Conservation (phyloP, 2,113 vertebrate genomes). For the Takifugu flavidus region DNA sequence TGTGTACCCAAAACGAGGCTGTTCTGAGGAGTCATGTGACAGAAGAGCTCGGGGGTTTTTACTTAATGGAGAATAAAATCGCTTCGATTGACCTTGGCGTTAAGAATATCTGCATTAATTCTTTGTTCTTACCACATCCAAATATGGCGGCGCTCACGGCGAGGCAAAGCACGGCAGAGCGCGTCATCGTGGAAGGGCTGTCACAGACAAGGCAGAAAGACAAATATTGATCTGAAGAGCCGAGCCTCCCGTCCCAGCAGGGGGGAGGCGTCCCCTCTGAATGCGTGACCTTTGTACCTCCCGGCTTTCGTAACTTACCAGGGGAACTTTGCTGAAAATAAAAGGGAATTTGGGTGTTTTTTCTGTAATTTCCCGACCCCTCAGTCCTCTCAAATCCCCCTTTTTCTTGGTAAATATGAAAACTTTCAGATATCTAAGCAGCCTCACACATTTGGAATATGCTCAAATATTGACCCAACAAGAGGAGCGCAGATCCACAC, state of each 20-base stretch:
- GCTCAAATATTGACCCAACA: too few species aligned
- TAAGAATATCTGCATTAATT: constrained; percentile 17
- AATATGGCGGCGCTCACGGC: constrained; percentile 42
- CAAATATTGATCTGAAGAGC: too few species aligned
- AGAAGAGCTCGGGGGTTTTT: constrained; percentile 10
- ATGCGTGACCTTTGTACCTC: too few species aligned
- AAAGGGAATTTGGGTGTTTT: background rate
- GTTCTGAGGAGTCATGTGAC: constrained; percentile 10
- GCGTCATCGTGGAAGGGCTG: constrained; percentile 33
- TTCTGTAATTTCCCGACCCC: too few species aligned
- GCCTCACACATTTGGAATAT: too few species aligned
- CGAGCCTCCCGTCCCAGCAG: too few species aligned
- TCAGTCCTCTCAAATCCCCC: too few species aligned
- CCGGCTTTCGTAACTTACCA: too few species aligned
- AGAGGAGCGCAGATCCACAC: too few species aligned
- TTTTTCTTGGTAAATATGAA: too few species aligned
- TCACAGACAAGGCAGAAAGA: background rate
- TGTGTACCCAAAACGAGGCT: background rate
- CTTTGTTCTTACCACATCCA: constrained; percentile 44
- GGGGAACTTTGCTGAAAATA: background rate
- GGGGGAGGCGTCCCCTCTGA: too few species aligned
- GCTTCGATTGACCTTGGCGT: constrained; percentile 19
- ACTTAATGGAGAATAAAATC: constrained; percentile 20
- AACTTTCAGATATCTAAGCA: too few species aligned
- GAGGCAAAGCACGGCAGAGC: constrained; percentile 34